Percentiles rank a stretch among this genome's conserved stretches.
Conservation (phyloP, 2,113 vertebrate species). For the Hippocampus zosterae region DNA sequence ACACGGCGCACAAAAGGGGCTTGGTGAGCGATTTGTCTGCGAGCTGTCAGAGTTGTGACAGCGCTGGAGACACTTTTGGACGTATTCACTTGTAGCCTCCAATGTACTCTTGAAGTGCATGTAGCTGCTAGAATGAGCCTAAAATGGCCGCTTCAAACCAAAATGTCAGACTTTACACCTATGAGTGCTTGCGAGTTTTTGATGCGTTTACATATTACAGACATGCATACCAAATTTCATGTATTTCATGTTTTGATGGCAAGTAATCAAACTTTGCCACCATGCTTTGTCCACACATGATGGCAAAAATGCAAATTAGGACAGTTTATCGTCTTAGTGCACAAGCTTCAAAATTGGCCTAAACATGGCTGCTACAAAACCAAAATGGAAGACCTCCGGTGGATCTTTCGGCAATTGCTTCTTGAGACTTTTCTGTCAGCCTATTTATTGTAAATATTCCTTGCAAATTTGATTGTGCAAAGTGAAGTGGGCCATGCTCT, state of each 20-base stretch:
- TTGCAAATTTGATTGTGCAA: background rate
- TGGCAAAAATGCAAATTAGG: background rate
- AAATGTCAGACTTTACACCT: background rate
- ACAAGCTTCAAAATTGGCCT: background rate
- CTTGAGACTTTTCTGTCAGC: no score
- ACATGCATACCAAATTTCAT: background rate
- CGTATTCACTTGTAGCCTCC: constrained; percentile 30
- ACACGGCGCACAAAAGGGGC: constrained; percentile 80
- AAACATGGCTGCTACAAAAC: background rate
- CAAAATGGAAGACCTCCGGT: background rate
- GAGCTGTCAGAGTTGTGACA: constrained; percentile 82
- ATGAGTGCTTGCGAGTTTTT: background rate
- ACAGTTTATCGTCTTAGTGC: background rate
- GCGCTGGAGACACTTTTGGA: constrained; percentile 50
- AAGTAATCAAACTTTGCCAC: background rate
- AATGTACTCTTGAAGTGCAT: background rate
- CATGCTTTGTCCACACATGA: no score
- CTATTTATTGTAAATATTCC: background rate
- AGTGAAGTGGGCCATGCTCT: background rate
- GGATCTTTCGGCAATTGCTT: background rate
- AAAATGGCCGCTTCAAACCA: background rate
- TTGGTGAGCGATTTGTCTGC: constrained; percentile 74
- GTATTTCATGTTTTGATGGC: background rate
- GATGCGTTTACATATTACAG: background rate
- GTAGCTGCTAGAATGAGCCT: background rate